phyloP scores from a whole-genome alignment of 2,888 invertebrate genomes.

The Hipparchia semele region DNA sequence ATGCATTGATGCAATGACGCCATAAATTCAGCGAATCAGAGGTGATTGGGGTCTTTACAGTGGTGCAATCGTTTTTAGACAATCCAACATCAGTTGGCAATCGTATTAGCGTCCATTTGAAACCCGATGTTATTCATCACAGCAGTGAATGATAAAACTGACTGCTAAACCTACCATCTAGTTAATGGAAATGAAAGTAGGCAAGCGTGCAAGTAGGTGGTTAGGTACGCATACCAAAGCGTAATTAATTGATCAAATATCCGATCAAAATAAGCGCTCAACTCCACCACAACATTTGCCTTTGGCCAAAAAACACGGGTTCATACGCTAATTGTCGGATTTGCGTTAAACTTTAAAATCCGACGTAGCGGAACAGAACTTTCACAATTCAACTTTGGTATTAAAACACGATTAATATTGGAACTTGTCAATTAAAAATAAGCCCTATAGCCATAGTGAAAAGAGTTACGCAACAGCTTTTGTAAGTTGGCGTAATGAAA shows the following conservation, averaged over 20 bases:
- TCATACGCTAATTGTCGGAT: conserved; percentile 69
- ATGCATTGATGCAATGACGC: too few relatives aligned
- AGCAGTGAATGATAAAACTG: too few relatives aligned
- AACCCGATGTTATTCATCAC: too few relatives aligned
- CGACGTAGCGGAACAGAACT: conserved; percentile 70
- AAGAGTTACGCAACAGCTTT: conserved; percentile 46
- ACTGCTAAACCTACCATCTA: too few relatives aligned
- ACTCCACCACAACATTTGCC: conserved; percentile 17
- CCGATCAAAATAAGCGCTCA: conserved; percentile 2
- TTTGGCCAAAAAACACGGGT: conserved; percentile 35
- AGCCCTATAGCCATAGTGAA: conserved; percentile 46
- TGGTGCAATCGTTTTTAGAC: too few relatives aligned
- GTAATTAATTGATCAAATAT: conserved; percentile 2
- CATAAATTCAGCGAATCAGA: too few relatives aligned
- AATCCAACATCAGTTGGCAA: too few relatives aligned
- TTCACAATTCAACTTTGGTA: conserved; percentile 78
- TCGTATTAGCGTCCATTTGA: too few relatives aligned
- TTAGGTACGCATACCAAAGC: neutral
- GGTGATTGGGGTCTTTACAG: too few relatives aligned
- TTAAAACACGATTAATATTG: conserved; percentile 56
- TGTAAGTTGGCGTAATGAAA: conserved; percentile 47
- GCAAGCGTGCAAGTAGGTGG: neutral
- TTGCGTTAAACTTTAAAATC: conserved; percentile 74
- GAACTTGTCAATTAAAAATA: conserved; percentile 43
- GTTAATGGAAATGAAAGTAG: neutral